Evolutionary conservation across 2,888 invertebrate genomes (phyloP), one percentile per base, ranked within the genome.

Genomic region (Maniola hyperantus): DNA sequence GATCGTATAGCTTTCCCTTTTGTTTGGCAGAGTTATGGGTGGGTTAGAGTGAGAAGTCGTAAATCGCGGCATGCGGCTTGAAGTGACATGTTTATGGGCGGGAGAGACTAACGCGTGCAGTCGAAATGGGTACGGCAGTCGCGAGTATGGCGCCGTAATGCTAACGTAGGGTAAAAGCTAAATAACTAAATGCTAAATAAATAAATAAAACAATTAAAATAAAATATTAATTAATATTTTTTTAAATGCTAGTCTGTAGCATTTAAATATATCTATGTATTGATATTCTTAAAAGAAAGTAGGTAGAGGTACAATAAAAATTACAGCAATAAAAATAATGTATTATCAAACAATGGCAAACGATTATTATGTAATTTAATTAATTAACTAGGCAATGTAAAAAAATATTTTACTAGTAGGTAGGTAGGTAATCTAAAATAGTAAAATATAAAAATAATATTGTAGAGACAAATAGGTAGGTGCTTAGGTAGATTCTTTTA

Each of bases 51-150:
- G 92, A 92, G 92, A 92, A 85, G 83, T 91, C 91, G 88, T 92
- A 91, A 92, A 91, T 92, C 83, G 89, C 84, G 78, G 79, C 77
- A 83, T 87, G 81, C 87, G 85, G 85, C 85, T 81, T 79, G 83
- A 84, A 87, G 83, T 88, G 93, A 92, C 92, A 91, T 92, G 87
- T 93, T 93, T 93, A 93, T 93, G 92, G 93, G 93, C 91, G 93
- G 91, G 83, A n/a, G 88, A 83, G 53, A 26, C 10, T 39, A 36
- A 80, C 77, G 83, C 79, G 83, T 82, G 83, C 82, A 82, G 83
- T 20, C 81, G 77, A 83, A 80, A 87, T 85, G 88, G 85, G 86
- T 83, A 81, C 83, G 87, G 85, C 90, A 91, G 89, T 91, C 80
- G 83, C 76, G 85, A 90, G 87, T 78, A 91, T 91, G 91, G 91